Evolutionary conservation across 1,140 invertebrate species (phyloP).

Genomic region (Lepidurus arcticus): DNA sequence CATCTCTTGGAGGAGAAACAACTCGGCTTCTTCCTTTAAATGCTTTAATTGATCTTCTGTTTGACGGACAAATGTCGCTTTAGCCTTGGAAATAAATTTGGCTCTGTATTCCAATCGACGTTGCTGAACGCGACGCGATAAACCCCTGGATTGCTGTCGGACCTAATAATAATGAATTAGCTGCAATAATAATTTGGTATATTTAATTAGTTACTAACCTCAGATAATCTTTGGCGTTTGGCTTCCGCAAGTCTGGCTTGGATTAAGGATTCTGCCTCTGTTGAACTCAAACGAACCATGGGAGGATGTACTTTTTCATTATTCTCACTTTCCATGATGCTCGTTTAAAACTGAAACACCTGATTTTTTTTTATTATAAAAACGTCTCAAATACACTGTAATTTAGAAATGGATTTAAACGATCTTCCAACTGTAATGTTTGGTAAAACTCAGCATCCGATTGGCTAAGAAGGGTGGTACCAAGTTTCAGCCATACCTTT

Average conservation of each 20-base stretch:
- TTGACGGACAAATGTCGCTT: neutral
- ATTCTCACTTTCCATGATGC: neutral
- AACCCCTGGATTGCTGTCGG: neutral
- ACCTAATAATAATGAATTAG: neutral
- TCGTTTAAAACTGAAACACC: too few relatives aligned
- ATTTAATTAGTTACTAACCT: neutral
- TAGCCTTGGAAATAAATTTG: neutral
- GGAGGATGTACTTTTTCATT: neutral
- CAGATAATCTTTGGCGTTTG: neutral
- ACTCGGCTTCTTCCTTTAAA: neutral
- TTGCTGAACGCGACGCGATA: neutral
- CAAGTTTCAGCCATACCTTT: too few relatives aligned
- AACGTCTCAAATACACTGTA: too few relatives aligned
- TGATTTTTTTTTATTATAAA: too few relatives aligned
- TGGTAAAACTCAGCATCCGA: too few relatives aligned
- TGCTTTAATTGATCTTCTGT: neutral
- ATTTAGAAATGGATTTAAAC: too few relatives aligned
- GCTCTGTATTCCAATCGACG: neutral
- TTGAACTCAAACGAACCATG: neutral
- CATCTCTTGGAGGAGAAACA: neutral
- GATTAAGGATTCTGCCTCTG: neutral
- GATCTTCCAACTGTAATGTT: too few relatives aligned
- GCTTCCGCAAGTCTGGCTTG: neutral
- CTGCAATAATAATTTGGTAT: neutral
- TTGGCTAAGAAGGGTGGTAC: too few relatives aligned